Evolutionary conservation across 2,888 invertebrate species (phyloP).

Genomic region (Aporophyla nigra): DNA sequence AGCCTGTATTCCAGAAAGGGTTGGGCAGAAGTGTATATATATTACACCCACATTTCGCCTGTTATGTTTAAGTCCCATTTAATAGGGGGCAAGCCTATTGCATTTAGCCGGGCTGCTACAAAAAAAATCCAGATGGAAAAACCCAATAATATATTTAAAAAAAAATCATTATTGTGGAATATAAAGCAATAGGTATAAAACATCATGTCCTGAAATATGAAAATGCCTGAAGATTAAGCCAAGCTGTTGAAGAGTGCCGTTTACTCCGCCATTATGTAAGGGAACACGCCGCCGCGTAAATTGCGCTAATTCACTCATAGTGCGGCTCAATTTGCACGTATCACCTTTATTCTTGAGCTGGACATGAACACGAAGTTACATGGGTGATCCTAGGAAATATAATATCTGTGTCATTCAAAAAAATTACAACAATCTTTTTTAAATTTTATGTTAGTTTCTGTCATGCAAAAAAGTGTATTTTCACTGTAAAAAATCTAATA

Average conservation of each 20-base stretch:
- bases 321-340: slow-evolving; percentile 69
- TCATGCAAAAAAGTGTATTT: no score
- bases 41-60: not conserved
- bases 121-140: not conserved
- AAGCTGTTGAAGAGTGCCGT: slow-evolving; percentile 36
- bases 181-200: not conserved
- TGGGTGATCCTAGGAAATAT: not conserved
- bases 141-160: not conserved
- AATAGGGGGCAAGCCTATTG: not conserved
- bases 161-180: not conserved
- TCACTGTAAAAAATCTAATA: no score
- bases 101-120: no score
- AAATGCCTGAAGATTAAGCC: slow-evolving; percentile 36
- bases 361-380: slow-evolving; percentile 36
- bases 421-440: no score
- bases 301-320: slow-evolving; percentile 77
- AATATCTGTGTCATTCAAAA: not conserved
- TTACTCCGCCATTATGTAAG: slow-evolving; percentile 69
- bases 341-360: slow-evolving; percentile 53
- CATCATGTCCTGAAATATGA: slow-evolving; percentile 25
- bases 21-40: not conserved
- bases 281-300: slow-evolving; percentile 70
- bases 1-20: no score
- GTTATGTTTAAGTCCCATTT: not conserved
- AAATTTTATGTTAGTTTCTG: no score